A percentile compares a stretch with the other conserved stretches of the same genome.
Conservation (phyloP, 2,888 invertebrate genomes). For the Rhagophthalmus giganteus region DNA sequence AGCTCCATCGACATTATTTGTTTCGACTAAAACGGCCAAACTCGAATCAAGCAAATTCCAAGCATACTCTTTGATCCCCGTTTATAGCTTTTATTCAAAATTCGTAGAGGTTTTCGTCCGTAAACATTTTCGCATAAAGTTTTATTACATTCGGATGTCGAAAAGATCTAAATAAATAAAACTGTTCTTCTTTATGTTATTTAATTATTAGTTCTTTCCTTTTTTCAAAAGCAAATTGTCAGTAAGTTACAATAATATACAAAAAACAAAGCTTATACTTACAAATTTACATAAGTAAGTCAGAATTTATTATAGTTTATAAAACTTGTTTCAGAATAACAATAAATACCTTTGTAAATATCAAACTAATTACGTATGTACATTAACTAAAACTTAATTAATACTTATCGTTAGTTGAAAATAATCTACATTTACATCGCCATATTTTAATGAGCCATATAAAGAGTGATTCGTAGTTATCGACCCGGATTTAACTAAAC, state of each 20-base stretch:
- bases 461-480: neutral
- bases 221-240: constrained; percentile 31
- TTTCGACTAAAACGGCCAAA: too few relatives aligned
- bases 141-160: neutral
- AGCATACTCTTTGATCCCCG: too few relatives aligned
- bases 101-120: too few relatives aligned
- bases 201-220: constrained; percentile 28
- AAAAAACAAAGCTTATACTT: constrained; percentile 23
- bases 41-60: too few relatives aligned
- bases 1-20: too few relatives aligned
- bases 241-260: constrained; percentile 30
- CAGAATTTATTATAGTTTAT: constrained; percentile 15
- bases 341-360: constrained; percentile 20
- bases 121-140: too few relatives aligned
- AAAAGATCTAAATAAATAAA: too few relatives aligned
- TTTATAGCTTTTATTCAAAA: too few relatives aligned
- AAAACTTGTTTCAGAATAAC: constrained; percentile 19
- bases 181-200: constrained; percentile 18
- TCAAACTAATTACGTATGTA: constrained; percentile 21
- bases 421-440: constrained; percentile 2
- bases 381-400: constrained; percentile 12
- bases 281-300: constrained; percentile 26
- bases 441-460: neutral
- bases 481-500: neutral
- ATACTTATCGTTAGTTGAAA: neutral